These are phyloP conservation scores for Phortica okadai DNA, from an alignment of 2,888 invertebrate genomes.

Conservation along the genomic window DNA sequence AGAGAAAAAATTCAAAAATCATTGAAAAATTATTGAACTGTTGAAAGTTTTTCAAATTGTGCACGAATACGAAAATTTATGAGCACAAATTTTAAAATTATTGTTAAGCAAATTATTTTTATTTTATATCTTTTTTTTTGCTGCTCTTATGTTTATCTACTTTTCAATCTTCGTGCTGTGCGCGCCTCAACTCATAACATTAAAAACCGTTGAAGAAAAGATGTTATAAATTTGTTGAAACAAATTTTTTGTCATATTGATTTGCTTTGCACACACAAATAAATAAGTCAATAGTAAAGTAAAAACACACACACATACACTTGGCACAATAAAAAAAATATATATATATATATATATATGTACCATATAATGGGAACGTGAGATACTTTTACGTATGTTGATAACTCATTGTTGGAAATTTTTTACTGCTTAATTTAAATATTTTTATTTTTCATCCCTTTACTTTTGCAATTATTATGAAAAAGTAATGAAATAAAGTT, in stretches of 20 bases:
- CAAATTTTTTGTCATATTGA: background rate
- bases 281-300: constrained; percentile 2
- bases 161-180: background rate
- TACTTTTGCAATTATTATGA: background rate
- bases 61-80: constrained; percentile 39
- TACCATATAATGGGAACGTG: constrained; percentile 34
- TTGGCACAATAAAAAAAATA: constrained; percentile 13
- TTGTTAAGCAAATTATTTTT: constrained; percentile 16
- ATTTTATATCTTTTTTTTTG: background rate
- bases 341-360: background rate
- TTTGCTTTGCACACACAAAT: background rate
- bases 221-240: constrained; percentile 12
- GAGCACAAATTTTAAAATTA: constrained; percentile 20
- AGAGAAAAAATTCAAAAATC: constrained; percentile 22
- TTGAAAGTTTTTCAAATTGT: constrained; percentile 45
- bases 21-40: constrained; percentile 52
- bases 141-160: background rate
- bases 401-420: background rate
- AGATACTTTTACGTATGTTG: constrained; percentile 17
- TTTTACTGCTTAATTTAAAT: constrained; percentile 12
- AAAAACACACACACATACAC: background rate
- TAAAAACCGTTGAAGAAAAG: background rate
- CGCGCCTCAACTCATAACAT: background rate
- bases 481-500: background rate
- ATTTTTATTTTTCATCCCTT: background rate